phyloP scores from a whole-genome alignment of 2,888 invertebrate genomes.

The Plemyria rubiginata region DNA sequence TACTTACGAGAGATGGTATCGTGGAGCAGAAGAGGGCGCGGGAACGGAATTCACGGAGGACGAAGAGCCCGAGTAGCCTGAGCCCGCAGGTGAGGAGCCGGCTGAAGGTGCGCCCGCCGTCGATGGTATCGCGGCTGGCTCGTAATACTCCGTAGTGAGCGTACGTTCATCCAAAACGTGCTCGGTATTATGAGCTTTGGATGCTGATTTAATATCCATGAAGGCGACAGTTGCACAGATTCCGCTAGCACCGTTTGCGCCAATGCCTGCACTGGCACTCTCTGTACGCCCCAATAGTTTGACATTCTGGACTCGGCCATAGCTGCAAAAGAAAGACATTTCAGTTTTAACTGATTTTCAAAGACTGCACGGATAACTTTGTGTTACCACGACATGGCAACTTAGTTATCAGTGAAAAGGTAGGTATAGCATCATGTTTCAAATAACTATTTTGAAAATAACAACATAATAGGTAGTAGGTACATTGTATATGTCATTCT shows the following conservation, averaged over 20 bases:
- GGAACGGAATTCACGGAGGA: conserved; percentile 84
- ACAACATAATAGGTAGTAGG: no score
- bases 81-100: conserved; percentile 83
- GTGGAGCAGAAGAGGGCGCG: conserved; percentile 70
- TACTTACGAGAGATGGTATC: conserved; percentile 81
- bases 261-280: conserved; percentile 81
- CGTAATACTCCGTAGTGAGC: conserved; percentile 96
- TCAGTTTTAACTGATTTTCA: neutral
- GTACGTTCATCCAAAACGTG: conserved; percentile 94
- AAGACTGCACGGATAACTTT: no score
- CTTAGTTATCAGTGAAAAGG: no score
- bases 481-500: no score
- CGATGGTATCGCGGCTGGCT: conserved; percentile 91
- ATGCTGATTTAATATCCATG: conserved; percentile 98
- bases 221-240: conserved; percentile 96
- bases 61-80: conserved; percentile 87
- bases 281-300: conserved; percentile 91
- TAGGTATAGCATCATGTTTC: no score
- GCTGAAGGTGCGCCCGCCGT: conserved; percentile 83
- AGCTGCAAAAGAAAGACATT: conserved; percentile 86
- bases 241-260: conserved; percentile 84
- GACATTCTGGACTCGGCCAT: conserved; percentile 99
- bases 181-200: conserved; percentile 96
- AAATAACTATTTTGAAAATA: no score
- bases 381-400: no score